Evolutionary conservation across 2,797 vertebrate genomes (phyloP), one percentile per base, ranked within the genome.

Genomic region (Eidolon dupreanum): DNA sequence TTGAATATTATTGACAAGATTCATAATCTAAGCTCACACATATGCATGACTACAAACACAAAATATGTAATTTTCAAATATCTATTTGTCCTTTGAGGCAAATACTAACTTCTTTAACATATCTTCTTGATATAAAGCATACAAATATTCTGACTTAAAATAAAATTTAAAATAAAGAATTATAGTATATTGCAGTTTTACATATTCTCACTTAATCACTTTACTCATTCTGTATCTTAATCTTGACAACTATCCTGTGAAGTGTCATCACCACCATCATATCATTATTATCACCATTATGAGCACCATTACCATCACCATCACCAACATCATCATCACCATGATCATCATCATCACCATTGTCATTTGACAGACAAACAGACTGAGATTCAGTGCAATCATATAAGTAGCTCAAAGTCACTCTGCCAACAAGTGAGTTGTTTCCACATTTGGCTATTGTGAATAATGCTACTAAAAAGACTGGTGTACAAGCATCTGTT

Each of bases 11-110:
- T 53, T 95, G 83, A 88, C 65, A 88, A 49, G 31, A 31, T 83
- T 79, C 2, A 31, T 71, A 92, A 93, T 38, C 31, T 94, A 81
- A 38, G 17, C 55, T 63, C 10, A 75, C 61, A 87, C n/a, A 53
- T 36, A 74, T 8, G 5, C 4, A 86, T 51, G 41, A 91, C 24
- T 61, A 43, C 1, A 94, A 61, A 98, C 2, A 81, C 36, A 73
- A 28, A 89, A 96, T 61, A 33, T 85, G 5, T 71, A 66, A 82
- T 87, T 66, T 94, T 65, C 24, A 89, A 97, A 96, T 86, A 92
- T 46, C 7, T 87, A 70, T 70, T 19, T 88, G 22, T 49, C 61
- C n/a, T 95, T 68, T 65, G 22, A 74, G 91, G 78, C 96, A 97
- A 97, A 95, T 16, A 82, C 38, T 92, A 63, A 13, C 1, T 26